Conservation (phyloP, 2,888 invertebrate species). For the Cenopis cana region DNA sequence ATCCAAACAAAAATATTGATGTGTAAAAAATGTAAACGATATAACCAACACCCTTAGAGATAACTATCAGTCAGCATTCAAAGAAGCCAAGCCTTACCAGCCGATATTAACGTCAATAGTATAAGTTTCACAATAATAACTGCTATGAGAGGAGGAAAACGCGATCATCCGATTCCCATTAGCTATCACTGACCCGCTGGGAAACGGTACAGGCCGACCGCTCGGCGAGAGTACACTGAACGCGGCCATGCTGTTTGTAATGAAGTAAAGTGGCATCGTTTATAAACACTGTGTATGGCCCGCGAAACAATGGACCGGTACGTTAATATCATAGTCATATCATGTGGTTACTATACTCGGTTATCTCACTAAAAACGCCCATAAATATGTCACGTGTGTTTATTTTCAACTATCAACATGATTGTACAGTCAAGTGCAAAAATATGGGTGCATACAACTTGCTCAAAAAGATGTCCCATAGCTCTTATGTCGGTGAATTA, state of each 20-base stretch:
- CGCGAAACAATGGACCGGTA: constrained; percentile 55
- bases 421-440: too few species aligned
- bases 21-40: neutral
- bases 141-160: constrained; percentile 34
- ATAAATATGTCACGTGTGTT: neutral
- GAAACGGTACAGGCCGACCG: constrained; percentile 61
- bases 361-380: constrained; percentile 29
- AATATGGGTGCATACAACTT: too few species aligned
- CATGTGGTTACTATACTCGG: constrained; percentile 15
- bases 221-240: constrained; percentile 62
- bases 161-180: constrained; percentile 52
- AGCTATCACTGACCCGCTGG: constrained; percentile 51
- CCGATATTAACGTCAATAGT: neutral
- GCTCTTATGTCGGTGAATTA: too few species aligned
- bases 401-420: neutral
- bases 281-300: constrained; percentile 73
- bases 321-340: constrained; percentile 36
- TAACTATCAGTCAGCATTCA: neutral
- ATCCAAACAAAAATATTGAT: neutral
- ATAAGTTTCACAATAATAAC: constrained; percentile 22
- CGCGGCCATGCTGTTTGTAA: constrained; percentile 61
- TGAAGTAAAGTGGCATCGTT: constrained; percentile 69
- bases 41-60: neutral
- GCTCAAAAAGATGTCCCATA: too few species aligned
- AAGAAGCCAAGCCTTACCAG: constrained; percentile 1